Evolutionary conservation across 2,888 invertebrate genomes (phyloP), one percentile per base, ranked within the genome.

Genomic region (Spilarctia lutea): DNA sequence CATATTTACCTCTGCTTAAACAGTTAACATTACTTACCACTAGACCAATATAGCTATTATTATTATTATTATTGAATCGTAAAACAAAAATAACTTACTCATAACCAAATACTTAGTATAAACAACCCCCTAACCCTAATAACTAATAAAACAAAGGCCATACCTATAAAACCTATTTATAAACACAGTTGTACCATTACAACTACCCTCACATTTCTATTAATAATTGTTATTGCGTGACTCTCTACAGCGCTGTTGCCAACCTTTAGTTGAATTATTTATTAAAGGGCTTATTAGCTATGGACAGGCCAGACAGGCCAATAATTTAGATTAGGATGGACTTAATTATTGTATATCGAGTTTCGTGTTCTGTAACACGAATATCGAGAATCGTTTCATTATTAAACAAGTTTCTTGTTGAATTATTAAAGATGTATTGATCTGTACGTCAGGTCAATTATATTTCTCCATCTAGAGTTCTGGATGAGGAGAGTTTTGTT

Each of bases 261-360:
- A 56, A 56, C 72, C 73, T 84, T 83, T 81, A 79, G 79, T 84
- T 39, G 79, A 84, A 79, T 84, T 76, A 81, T 82, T 82, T 70
- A 79, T 30, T 72, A 72, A 67, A 75, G 76, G 35, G 74, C 78
- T 78, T 81, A 83, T 83, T 74, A 77, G 69, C 75, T 73, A 81
- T 72, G 66, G 77, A 75, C 79, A 73, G 65, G 52, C 11, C 72
- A 74, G 79, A 83, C 79, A 76, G 75, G 71, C 73, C 74, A 79
- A 79, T 82, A 42, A 83, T 78, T 74, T 72, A n/a, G 35, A 75
- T 74, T 78, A 65, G 82, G 75, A 78, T 78, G 33, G 78, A 79
- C 75, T 73, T 78, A 52, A 77, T 18, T 72, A 79, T 75, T 71
- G 71, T 67, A 66, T 67, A 74, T 39, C 20, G 42, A 71, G 30